Base-by-base conservation (phyloP, 2,797 vertebrate genomes). In the Hylomyscus alleni region DNA sequence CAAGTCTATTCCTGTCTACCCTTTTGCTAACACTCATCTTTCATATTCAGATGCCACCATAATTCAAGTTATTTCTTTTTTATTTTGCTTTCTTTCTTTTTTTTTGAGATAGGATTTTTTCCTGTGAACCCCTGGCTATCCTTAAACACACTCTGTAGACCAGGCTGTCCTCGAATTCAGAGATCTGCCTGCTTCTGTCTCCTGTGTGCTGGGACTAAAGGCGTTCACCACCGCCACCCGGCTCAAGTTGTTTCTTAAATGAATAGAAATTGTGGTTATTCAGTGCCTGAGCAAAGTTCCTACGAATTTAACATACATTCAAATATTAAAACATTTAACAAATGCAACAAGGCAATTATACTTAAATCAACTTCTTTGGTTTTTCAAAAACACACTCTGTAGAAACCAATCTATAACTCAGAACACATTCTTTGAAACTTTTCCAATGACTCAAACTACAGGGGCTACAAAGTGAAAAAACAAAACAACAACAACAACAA, bases 401-500 rank as follows among this genome's bases (percentile, higher is more conserved):
- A 85, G 29, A 90, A 91, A 95, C 31, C 69, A 93, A 90, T 72
- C 40, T 54, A 20, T 40, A 90, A 87, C 89, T 93, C 37, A 80
- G 19, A 92, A 78, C 75, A 94, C 52, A 29, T 88, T 96, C 37
- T 88, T 86, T 89, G 56, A 96, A 97, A 97, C 65, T 87, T 92
- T 50, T 93, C 62, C 75, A 95, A 34, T 78, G 34, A 97, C 7
- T 67, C 89, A 96, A 89, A 91, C 84, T 60, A 65, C 37, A 95
- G 44, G 40, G 26, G 47, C 13, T 69, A 95, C 47, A 47, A 80
- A 83, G 72, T 90, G 6, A 47, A 47, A 29, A 47, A 60, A 37
- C 7, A 4, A 76, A n/a, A 4, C 0, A 17, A 72, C 19, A 91
- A 73, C 11, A 47, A 14, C 31, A 77, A 40, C 1, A 44, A 47